Percentiles rank a stretch among this genome's conserved stretches.
Evolutionary conservation across 2,113 vertebrate species (phyloP).

Genomic region (Leptobrachium leishanense): DNA sequence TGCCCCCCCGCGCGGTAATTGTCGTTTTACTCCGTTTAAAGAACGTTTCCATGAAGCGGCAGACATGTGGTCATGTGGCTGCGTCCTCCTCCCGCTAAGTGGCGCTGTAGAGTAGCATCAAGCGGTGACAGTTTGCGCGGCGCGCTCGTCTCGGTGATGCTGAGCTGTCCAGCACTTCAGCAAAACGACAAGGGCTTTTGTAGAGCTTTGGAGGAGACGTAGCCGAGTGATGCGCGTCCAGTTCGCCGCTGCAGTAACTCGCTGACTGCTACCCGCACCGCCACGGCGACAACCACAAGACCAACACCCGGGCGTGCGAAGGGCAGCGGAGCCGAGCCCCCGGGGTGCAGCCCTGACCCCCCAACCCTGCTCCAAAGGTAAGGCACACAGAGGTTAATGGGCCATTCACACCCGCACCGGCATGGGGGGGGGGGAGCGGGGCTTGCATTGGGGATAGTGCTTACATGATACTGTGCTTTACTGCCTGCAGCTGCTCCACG

Average conservation of each 20-base stretch:
- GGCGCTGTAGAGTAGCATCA: slow-evolving; percentile 19
- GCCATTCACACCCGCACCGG: not conserved
- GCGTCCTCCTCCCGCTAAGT: slow-evolving; percentile 1
- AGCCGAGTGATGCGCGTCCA: not conserved
- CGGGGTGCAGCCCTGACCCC: not conserved
- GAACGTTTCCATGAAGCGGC: no score
- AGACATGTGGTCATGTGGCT: not conserved
- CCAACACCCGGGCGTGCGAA: not conserved
- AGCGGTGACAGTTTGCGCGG: slow-evolving; percentile 5
- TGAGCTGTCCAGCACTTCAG: slow-evolving; percentile 49
- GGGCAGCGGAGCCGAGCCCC: slow-evolving; percentile 5
- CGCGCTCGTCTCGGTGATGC: slow-evolving; percentile 23
- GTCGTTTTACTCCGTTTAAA: no score
- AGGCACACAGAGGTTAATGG: slow-evolving; percentile 10
- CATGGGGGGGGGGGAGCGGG: not conserved
- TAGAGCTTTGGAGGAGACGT: slow-evolving; percentile 38
- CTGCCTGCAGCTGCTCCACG: not conserved
- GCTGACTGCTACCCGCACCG: slow-evolving; percentile 1
- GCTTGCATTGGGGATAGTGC: not conserved
- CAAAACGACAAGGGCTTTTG: slow-evolving; percentile 33
- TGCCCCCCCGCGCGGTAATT: no score
- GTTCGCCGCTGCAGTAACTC: not conserved
- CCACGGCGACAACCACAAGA: not conserved
- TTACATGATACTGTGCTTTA: not conserved
- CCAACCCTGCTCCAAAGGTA: slow-evolving; percentile 21